These are phyloP conservation scores for Eurypyga helias DNA, from an alignment of 2,113 vertebrate species.

Conservation along the genomic window DNA sequence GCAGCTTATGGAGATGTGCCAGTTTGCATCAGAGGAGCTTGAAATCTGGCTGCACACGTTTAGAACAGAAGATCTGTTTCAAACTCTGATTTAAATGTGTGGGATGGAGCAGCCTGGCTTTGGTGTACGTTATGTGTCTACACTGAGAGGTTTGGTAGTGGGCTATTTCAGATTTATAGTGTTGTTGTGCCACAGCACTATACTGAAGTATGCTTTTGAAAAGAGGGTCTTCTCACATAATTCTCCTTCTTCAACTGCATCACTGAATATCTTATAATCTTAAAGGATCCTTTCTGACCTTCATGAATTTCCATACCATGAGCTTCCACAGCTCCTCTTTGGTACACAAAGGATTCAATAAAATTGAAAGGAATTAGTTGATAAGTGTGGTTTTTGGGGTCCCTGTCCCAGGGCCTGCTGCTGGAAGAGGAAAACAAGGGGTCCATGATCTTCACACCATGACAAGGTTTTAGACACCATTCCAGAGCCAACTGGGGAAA, in stretches of 20 bases:
- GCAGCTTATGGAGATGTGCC: background rate
- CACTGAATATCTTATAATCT: background rate
- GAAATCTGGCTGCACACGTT: background rate
- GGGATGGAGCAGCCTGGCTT: background rate
- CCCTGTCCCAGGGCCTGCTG: background rate
- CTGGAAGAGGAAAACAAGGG: background rate
- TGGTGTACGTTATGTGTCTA: background rate
- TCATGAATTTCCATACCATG: background rate
- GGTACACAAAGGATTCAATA: background rate
- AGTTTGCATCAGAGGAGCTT: background rate
- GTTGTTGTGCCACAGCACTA: background rate
- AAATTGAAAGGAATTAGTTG: background rate
- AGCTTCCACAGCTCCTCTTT: background rate
- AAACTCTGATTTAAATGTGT: background rate
- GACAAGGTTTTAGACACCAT: background rate
- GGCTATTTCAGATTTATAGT: background rate
- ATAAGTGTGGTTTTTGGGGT: background rate
- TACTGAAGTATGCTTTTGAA: background rate
- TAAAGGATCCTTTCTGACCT: background rate
- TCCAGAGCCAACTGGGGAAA: background rate
- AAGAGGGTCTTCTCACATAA: background rate
- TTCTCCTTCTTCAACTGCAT: background rate
- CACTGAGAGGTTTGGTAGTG: background rate
- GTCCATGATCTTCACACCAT: background rate
- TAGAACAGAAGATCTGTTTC: background rate